Evolutionary conservation across 2,888 invertebrate species (phyloP), one percentile per base, ranked within the genome.

Genomic region (Macaria notata): DNA sequence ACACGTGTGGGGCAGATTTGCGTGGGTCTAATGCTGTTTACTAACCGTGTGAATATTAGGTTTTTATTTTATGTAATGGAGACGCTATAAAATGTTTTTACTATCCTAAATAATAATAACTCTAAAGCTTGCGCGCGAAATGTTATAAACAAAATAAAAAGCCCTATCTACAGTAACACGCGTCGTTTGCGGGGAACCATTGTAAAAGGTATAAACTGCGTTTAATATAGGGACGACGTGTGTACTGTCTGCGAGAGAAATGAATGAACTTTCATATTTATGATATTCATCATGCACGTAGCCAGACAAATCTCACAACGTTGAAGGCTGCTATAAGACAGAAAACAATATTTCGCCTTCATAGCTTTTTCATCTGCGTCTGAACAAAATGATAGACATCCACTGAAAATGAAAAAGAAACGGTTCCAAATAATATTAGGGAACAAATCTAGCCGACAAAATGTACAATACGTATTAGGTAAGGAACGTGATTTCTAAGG

Each of bases 341-440:
- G 57, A 55, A 59, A 36, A 57, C 61, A 61, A 59, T 60, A 62
- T 58, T 50, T 54, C 54, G 43, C 60, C 47, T 60, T 60, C 58
- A 60, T 62, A 60, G 56, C 63, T 53, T 60, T 61, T 65, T 63
- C 56, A 62, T 63, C 56, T 63, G 56, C 60, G 60, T 54, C 59
- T 56, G 47, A 63, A 56, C 62, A 49, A 59, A 63, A 63, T 61
- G 55, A 62, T 50, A 62, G 59, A 59, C 51, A 52, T 54, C 53
- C 58, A 60, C 59, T 54, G 55, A 53, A 54, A 56, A 55, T 56
- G 54, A 56, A 57, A 50, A 49, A 54, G 49, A 56, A 56, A 54
- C 39, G 58, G 42, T 48, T 48, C 45, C 38, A 56, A 31, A 48
- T 8, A 57, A 46, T 33, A 45, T 52, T 46, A 53, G 57, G 46